Percentiles rank a stretch among this genome's conserved stretches.
phyloP scores from a whole-genome alignment of 2,797 vertebrate species.

The Enteromius argenteus region DNA sequence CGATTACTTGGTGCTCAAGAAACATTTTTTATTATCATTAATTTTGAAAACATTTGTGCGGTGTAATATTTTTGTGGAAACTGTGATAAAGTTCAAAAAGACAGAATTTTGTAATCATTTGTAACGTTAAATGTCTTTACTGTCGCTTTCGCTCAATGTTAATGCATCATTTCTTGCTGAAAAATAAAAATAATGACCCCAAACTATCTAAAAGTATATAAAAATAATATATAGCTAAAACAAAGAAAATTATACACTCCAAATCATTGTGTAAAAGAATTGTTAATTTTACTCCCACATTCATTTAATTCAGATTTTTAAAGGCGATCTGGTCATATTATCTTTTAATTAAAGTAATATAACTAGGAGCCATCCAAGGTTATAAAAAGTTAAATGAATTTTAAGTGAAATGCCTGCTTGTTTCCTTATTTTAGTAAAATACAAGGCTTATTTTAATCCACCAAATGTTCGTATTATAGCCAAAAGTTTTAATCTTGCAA shows the following conservation, averaged over 20 bases:
- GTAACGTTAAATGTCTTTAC: background rate
- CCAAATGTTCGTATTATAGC: conserved; percentile 4
- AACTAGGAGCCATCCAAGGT: background rate
- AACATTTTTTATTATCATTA: background rate
- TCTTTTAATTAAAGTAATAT: conserved; percentile 5
- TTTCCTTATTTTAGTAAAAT: background rate
- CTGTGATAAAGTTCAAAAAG: background rate
- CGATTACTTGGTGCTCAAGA: background rate
- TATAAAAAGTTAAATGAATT: background rate
- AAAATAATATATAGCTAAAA: background rate
- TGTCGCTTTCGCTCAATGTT: background rate
- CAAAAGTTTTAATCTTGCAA: background rate
- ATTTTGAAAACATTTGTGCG: background rate
- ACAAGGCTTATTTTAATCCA: conserved; percentile 1
- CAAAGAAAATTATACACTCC: background rate
- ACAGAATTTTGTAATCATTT: background rate
- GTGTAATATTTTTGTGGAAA: background rate
- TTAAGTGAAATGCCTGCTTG: background rate
- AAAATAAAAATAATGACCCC: background rate
- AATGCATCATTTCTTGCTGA: background rate
- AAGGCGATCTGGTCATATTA: background rate
- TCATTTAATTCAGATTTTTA: background rate
- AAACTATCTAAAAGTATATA: background rate
- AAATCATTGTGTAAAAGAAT: background rate
- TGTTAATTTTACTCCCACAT: background rate